Evolutionary conservation across 2,113 vertebrate species (phyloP).

Genomic region (Muntiacus muntjak): DNA sequence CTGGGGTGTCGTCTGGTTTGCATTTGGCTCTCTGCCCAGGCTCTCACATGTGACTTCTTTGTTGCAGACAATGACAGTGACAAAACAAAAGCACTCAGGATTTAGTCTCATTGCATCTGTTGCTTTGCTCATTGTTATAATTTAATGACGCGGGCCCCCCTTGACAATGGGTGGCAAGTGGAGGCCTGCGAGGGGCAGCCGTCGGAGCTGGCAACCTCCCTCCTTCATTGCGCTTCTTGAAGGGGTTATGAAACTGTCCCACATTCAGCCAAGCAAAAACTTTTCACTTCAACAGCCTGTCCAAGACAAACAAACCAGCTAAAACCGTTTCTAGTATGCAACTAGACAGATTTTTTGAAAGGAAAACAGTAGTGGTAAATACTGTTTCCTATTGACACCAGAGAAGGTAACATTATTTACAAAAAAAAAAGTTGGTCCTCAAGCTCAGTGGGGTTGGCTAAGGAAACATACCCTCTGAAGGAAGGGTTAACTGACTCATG

Average conservation of each 20-base stretch:
- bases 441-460: background rate
- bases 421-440: background rate
- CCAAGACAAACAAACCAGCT: slow-evolving; percentile 67
- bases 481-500: background rate
- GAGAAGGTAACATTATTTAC: slow-evolving; percentile 45
- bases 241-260: slow-evolving; percentile 63
- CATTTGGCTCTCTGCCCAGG: slow-evolving; percentile 53
- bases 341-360: slow-evolving; percentile 68
- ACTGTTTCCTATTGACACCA: slow-evolving; percentile 59
- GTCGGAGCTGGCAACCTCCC: background rate
- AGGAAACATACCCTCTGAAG: slow-evolving; percentile 1
- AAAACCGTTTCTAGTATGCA: slow-evolving; percentile 62
- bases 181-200: background rate
- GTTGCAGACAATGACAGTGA: slow-evolving; percentile 62
- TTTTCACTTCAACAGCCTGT: slow-evolving; percentile 51
- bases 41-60: slow-evolving; percentile 43
- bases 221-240: slow-evolving; percentile 31
- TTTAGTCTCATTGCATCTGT: slow-evolving; percentile 15
- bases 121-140: slow-evolving; percentile 59
- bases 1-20: slow-evolving; percentile 1
- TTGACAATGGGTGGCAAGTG: slow-evolving; percentile 35
- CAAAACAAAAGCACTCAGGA: slow-evolving; percentile 32
- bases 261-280: slow-evolving; percentile 60
- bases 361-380: slow-evolving; percentile 70
- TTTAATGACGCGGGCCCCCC: slow-evolving; percentile 45